Base-by-base conservation (phyloP, 2,888 invertebrate species). In the Ectobius pallidus region DNA sequence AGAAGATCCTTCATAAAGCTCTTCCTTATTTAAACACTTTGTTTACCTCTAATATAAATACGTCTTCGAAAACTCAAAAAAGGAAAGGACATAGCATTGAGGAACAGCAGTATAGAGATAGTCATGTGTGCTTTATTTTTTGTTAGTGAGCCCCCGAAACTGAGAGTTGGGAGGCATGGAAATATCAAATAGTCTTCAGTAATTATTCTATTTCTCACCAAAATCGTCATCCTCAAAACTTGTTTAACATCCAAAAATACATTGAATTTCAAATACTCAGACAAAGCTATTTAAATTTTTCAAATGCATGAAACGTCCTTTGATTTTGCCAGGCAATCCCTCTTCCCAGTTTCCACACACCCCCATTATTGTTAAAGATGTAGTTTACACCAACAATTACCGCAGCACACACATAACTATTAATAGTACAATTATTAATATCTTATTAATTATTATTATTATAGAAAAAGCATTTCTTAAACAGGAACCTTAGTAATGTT, bases 401-500 rank as follows among this genome's bases (percentile, higher is more conserved):
- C 75, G 44, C 65, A 34, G 65, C 72, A 74, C 77, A 77, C 77
- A 77, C 76, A 69, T 69, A 75, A 62, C 75, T 75, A 76, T 71
- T 74, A 76, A 75, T 77, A 76, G 73, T 76, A 77, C 76, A 77
- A 77, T 77, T 76, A 77, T 75, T 75, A 75, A 73, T 75, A 75
- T 74, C 75, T 75, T 75, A 75, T 73, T 76, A 74, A 74, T 74
- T 73, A 65, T 76, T 74, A 76, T 76, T 77, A 77, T 79, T 77
- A 80, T 80, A 80, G 79, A 81, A 80, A 81, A 81, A 81, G 81
- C 81, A 77, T 80, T 34, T 78, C 78, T 80, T 81, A 81, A 78
- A 81, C 80, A 82, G 81, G 81, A 82, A 82, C 82, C 81, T 81
- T 81, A 81, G 80, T 81, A 79, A 79, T 79, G 80, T 81, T 80